A percentile compares a stretch with the other conserved stretches of the same genome.
Evolutionary conservation across 2,113 vertebrate genomes (phyloP).

Genomic region (Serinus canaria): DNA sequence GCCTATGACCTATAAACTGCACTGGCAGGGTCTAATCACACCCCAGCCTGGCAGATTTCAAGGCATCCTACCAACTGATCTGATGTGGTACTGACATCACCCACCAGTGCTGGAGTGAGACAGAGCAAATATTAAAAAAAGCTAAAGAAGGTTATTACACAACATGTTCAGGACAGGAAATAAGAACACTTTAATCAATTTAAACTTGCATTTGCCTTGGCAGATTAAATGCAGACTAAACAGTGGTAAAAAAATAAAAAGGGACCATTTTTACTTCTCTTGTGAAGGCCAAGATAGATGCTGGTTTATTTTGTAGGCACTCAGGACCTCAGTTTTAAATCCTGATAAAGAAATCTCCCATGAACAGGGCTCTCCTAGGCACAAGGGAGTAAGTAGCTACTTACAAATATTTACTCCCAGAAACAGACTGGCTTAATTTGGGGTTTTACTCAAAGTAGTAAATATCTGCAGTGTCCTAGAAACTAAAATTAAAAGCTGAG

Average conservation of each 20-base stretch:
- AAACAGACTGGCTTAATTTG: neutral
- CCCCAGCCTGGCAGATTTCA: neutral
- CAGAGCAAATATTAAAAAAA: constrained; percentile 13
- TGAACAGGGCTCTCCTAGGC: neutral
- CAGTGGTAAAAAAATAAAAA: neutral
- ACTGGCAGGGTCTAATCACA: neutral
- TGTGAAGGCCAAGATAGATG: neutral
- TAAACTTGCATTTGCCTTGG: neutral
- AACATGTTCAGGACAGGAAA: constrained; percentile 28
- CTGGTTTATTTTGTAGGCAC: neutral
- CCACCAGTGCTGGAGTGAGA: neutral
- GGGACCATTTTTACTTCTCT: neutral
- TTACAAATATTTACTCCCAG: neutral
- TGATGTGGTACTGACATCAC: neutral
- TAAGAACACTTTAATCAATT: constrained; percentile 13
- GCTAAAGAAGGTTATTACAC: neutral
- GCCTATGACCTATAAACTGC: neutral
- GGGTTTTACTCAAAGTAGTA: neutral
- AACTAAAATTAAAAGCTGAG: constrained; percentile 3
- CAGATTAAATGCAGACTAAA: constrained; percentile 25
- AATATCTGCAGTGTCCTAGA: neutral
- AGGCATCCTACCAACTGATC: neutral
- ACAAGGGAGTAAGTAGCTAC: neutral
- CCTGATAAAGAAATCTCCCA: neutral
- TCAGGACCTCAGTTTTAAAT: neutral